Evolutionary conservation across 1,140 invertebrate genomes (phyloP), one percentile per base, ranked within the genome.

Genomic region (Rhagoletis pomonella): DNA sequence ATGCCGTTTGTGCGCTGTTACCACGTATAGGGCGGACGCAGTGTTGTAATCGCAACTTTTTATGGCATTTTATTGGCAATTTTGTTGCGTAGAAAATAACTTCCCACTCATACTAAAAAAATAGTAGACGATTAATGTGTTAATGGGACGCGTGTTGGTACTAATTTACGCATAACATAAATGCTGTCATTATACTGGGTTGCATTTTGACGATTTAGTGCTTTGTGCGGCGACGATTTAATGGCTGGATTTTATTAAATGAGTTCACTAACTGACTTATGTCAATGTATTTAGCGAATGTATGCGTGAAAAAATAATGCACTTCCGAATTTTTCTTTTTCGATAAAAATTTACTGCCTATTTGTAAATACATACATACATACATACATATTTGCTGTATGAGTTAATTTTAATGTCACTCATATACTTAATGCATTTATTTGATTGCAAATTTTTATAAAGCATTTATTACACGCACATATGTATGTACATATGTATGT

Each of bases 391-490:
- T 29, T 29, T 29, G 2, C 5, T 55, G 50, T 62, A 14, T 62
- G 12, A 62, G 60, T 9, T 62, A 62, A 29, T 81, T 55, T 55
- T 81, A 58, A 81, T 81, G 73, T 73, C 69, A n/a, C 39, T 73
- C 12, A 73, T 5, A 73, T 12, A 73, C 12, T 62, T 62, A 47
- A 4, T 47, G 47, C 73, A 55, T 50, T 50, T 42, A 55, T 81
- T 81, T 81, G 47, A 81, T 81, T 81, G 47, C 17, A 17, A 3
- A 29, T 55, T 81, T 81, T 55, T 9, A 12, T 44, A 29, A 14
- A 9, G 10, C 7, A 17, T 19, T 55, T 77, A 14, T 17, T 77
- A 19, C 69, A 77, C 3, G 19, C 60, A 62, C 7, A 73, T 17
- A 17, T 4, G 14, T 69, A 42, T 77, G 1, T 77, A 77, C 47